phyloP scores from a whole-genome alignment of 2,888 invertebrate species.

The Sisyra nigra region DNA sequence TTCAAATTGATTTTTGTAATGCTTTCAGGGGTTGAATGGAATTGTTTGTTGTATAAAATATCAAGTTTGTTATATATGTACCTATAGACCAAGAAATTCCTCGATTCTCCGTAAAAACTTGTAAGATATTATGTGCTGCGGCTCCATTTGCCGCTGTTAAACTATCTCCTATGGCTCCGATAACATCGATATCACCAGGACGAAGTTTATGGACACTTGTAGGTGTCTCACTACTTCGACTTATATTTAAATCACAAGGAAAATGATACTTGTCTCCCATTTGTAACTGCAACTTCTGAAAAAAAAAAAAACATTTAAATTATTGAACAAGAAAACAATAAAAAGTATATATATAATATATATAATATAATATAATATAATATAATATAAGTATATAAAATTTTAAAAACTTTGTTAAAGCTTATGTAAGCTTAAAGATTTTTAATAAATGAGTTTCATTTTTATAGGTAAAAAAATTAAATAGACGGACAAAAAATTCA shows the following conservation, averaged over 20 bases:
- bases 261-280: conserved; percentile 19
- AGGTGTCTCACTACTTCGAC: conserved; percentile 24
- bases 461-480: neutral
- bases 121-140: conserved; percentile 27
- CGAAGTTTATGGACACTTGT: conserved; percentile 36
- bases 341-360: neutral
- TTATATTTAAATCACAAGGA: conserved; percentile 23
- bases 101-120: conserved; percentile 29
- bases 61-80: too few species aligned
- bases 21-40: too few species aligned
- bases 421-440: neutral
- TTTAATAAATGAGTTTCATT: neutral
- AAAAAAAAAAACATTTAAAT: neutral
- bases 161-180: conserved; percentile 43
- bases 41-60: too few species aligned
- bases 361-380: too few species aligned
- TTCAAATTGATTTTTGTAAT: too few species aligned
- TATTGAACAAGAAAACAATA: neutral
- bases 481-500: neutral
- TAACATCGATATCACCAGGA: conserved; percentile 43
- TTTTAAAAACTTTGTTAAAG: neutral
- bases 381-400: neutral
- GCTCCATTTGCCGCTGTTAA: conserved; percentile 39
- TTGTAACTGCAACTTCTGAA: conserved; percentile 18
- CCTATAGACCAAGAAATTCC: conserved; percentile 33